These are phyloP conservation scores for Trichonephila clavipes DNA, from an alignment of 1,140 invertebrate species.

Conservation along the genomic window DNA sequence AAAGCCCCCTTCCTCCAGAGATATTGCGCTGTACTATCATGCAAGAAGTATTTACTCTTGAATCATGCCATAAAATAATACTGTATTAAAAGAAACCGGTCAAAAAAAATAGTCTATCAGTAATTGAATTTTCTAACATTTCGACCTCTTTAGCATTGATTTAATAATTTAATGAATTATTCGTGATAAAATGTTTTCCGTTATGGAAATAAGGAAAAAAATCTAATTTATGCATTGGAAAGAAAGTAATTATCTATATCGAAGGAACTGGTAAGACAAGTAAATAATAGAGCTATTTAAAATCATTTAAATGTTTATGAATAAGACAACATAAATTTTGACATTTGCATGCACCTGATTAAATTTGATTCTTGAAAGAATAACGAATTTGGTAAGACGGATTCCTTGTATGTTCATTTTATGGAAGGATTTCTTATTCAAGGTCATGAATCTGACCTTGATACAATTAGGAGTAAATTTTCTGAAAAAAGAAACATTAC, in stretches of 20 bases:
- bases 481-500: too few species aligned
- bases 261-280: not conserved
- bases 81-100: not conserved
- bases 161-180: constrained; percentile 24
- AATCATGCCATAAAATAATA: too few species aligned
- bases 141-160: not conserved
- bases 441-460: too few species aligned
- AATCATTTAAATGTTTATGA: not conserved
- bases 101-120: not conserved
- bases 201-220: not conserved
- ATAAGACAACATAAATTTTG: not conserved
- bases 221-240: not conserved
- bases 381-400: too few species aligned
- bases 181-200: not conserved
- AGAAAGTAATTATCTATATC: not conserved
- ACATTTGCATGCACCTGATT: not conserved
- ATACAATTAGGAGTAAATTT: too few species aligned
- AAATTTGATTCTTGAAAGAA: not conserved
- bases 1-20: too few species aligned
- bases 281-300: not conserved
- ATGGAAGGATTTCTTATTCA: too few species aligned
- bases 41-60: too few species aligned
- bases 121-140: not conserved
- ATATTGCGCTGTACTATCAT: too few species aligned
- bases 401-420: too few species aligned